Percentiles rank a stretch among this genome's conserved stretches.
These are phyloP conservation scores for Puma concolor DNA, from an alignment of 2,113 vertebrate species.

Conservation along the genomic window DNA sequence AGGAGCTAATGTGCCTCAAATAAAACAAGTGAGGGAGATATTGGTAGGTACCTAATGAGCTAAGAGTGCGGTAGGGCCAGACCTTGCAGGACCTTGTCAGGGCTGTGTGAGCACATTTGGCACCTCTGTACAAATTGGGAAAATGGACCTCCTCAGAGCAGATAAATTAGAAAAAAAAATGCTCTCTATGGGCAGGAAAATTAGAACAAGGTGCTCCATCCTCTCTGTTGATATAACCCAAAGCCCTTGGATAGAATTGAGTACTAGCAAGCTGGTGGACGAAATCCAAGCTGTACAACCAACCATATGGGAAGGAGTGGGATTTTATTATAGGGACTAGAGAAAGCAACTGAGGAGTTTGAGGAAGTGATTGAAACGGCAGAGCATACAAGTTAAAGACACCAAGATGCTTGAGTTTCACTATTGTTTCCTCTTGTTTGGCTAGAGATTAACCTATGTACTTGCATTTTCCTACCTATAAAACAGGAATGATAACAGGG, in stretches of 20 bases:
- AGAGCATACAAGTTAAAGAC: not conserved
- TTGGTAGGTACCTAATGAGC: not conserved
- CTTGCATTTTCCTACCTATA: not conserved
- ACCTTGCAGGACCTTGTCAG: not conserved
- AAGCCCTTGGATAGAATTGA: not conserved
- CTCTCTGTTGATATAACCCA: not conserved
- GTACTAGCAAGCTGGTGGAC: not conserved
- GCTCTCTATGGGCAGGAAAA: not conserved
- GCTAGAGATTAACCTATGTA: not conserved
- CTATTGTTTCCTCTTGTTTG: not conserved
- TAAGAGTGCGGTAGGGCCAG: not conserved
- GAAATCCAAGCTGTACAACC: not conserved
- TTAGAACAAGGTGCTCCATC: not conserved
- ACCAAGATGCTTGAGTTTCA: not conserved
- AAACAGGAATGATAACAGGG: not conserved
- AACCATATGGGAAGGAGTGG: not conserved
- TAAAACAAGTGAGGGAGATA: not conserved
- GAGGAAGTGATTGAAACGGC: not conserved
- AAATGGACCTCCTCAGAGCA: not conserved
- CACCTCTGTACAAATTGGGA: not conserved
- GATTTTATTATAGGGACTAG: not conserved
- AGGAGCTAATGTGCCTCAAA: not conserved
- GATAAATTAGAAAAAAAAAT: slow-evolving; percentile 8
- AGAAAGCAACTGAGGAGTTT: not conserved
- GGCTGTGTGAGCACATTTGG: not conserved